Evolutionary conservation across 2,797 vertebrate genomes (phyloP).

Genomic region (Platalea minor): DNA sequence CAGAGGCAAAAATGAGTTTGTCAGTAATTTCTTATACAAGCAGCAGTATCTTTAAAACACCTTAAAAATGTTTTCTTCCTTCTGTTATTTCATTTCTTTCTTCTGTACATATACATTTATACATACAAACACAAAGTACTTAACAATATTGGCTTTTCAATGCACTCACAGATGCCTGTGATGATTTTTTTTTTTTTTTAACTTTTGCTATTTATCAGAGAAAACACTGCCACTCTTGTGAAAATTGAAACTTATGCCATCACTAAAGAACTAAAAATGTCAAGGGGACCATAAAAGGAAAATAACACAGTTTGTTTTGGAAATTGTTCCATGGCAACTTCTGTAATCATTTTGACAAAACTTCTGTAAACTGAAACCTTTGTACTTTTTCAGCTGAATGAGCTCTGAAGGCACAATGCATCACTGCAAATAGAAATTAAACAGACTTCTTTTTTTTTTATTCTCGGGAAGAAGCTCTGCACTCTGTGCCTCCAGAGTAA

Average conservation of each 20-base stretch:
- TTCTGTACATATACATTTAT: background rate
- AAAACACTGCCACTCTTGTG: background rate
- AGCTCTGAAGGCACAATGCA: slow-evolving; percentile 58
- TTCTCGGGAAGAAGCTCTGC: slow-evolving; percentile 41
- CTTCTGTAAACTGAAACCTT: slow-evolving; percentile 59
- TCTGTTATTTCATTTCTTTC: background rate
- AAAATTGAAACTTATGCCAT: slow-evolving; percentile 2
- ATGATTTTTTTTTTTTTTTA: background rate
- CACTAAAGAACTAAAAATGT: slow-evolving; percentile 33
- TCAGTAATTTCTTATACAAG: background rate
- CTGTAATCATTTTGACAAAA: slow-evolving; percentile 55
- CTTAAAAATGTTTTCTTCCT: background rate
- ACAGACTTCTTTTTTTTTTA: background rate
- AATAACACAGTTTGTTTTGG: slow-evolving; percentile 48
- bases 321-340: slow-evolving; percentile 45
- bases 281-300: slow-evolving; percentile 44
- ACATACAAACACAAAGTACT: background rate
- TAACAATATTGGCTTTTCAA: background rate
- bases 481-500: slow-evolving; percentile 39
- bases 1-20: background rate
- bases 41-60: background rate
- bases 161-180: background rate
- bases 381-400: slow-evolving; percentile 35
- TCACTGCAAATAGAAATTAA: slow-evolving; percentile 69
- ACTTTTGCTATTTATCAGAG: slow-evolving; percentile 18